Conservation (phyloP, 92 coral and sea anemone species). For the Umimayanthus kanabou region DNA sequence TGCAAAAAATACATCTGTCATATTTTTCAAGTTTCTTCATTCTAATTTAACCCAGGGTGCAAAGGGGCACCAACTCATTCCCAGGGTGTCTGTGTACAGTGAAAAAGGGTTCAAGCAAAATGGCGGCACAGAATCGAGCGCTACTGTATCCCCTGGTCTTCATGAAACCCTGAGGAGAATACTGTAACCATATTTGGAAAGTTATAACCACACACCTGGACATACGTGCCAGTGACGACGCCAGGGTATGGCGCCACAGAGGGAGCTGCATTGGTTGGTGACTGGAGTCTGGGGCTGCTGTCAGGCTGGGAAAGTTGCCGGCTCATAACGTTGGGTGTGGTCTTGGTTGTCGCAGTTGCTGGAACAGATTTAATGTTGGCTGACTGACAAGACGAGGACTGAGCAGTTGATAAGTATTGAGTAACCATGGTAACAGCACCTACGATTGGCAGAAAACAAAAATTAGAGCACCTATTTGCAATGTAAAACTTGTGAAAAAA, state of each 20-base stretch:
- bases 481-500: neutral
- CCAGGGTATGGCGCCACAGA: slow-evolving; percentile 23
- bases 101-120: too few species aligned
- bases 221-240: slow-evolving; percentile 40
- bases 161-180: too few species aligned
- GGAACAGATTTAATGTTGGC: slow-evolving; percentile 51
- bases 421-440: slow-evolving; percentile 43
- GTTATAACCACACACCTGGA: slow-evolving; percentile 46
- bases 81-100: too few species aligned
- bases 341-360: slow-evolving; percentile 45
- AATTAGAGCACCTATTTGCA: neutral
- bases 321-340: slow-evolving; percentile 50
- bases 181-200: neutral
- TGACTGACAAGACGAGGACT: slow-evolving; percentile 54
- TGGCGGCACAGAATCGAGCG: too few species aligned
- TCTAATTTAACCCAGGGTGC: too few species aligned
- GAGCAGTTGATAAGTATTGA: slow-evolving; percentile 63
- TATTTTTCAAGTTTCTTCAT: too few species aligned
- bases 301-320: slow-evolving; percentile 71
- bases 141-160: too few species aligned
- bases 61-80: too few species aligned
- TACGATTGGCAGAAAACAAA: neutral
- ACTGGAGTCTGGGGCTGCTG: slow-evolving; percentile 51
- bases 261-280: slow-evolving; percentile 54
- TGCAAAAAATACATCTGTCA: too few species aligned